Evolutionary conservation across 1,140 invertebrate species (phyloP).

Genomic region (Sinella curviseta): DNA sequence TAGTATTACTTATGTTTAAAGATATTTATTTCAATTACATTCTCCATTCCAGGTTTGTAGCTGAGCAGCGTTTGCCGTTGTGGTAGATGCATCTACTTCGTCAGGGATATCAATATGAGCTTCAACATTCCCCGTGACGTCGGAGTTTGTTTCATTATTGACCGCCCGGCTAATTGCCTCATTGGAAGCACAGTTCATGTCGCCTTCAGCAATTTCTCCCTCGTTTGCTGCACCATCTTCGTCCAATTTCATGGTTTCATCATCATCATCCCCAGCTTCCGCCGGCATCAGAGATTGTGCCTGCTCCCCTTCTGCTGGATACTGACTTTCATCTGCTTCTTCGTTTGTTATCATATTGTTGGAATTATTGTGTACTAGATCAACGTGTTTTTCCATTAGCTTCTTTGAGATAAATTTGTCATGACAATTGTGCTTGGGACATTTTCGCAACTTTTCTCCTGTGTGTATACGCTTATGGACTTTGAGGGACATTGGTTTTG

Average conservation of each 20-base stretch:
- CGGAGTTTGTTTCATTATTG: neutral
- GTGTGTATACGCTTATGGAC: slow-evolving; percentile 70
- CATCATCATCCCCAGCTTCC: slow-evolving; percentile 29
- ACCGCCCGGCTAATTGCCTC: neutral
- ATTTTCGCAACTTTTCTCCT: slow-evolving; percentile 69
- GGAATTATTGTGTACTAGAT: slow-evolving; percentile 32
- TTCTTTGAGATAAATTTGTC: slow-evolving; percentile 80
- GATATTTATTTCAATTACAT: too few species aligned
- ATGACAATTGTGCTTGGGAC: slow-evolving; percentile 64
- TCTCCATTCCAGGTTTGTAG: too few species aligned
- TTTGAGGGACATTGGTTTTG: slow-evolving; percentile 72
- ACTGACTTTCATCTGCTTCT: neutral
- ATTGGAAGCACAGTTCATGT: neutral
- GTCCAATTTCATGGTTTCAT: slow-evolving; percentile 4
- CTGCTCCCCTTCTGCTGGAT: neutral
- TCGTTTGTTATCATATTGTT: neutral
- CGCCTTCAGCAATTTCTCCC: too few species aligned
- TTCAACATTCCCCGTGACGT: neutral
- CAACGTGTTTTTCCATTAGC: slow-evolving; percentile 67
- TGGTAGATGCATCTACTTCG: too few species aligned
- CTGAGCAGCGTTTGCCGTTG: too few species aligned
- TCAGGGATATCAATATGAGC: neutral
- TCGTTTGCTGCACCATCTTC: neutral
- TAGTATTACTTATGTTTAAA: too few species aligned
- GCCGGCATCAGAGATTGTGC: slow-evolving; percentile 40